A percentile compares a stretch with the other conserved stretches of the same genome.
Evolutionary conservation across 2,113 vertebrate genomes (phyloP).

Genomic region (Ancistrus triradiatus): DNA sequence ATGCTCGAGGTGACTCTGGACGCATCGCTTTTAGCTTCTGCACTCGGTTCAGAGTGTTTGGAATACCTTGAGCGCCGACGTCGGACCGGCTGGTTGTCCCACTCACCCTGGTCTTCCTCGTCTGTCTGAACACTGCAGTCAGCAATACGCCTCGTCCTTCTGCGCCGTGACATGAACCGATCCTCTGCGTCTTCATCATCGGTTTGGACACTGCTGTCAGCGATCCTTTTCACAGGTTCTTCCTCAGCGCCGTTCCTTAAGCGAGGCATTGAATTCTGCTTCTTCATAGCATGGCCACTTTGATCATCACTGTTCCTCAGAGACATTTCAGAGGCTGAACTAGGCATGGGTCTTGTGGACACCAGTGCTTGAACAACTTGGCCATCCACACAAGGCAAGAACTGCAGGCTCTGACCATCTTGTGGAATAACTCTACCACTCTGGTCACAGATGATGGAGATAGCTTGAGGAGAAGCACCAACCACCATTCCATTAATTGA

Average conservation of each 20-base stretch:
- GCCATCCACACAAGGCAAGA: conserved; percentile 72
- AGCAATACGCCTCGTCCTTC: conserved; percentile 80
- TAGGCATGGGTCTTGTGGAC: conserved; percentile 83
- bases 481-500: conserved; percentile 75
- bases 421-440: conserved; percentile 72
- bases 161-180: conserved; percentile 82
- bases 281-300: conserved; percentile 81
- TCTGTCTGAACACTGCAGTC: conserved; percentile 97
- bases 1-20: conserved; percentile 79
- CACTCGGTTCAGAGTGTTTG: conserved; percentile 79
- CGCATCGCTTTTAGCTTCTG: conserved; percentile 76
- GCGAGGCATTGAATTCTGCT: conserved; percentile 94
- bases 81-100: conserved; percentile 89
- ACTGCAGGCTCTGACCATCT: conserved; percentile 85
- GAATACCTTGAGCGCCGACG: conserved; percentile 82
- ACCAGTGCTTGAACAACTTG: conserved; percentile 69
- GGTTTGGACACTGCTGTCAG: conserved; percentile 92
- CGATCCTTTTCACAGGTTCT: conserved; percentile 78
- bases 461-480: conserved; percentile 64
- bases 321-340: conserved; percentile 91
- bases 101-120: conserved; percentile 89
- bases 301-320: conserved; percentile 82
- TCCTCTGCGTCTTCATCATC: conserved; percentile 94
- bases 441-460: conserved; percentile 76
- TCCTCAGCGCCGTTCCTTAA: conserved; percentile 82